phyloP scores from a whole-genome alignment of 1,140 invertebrate genomes.

The Maconellicoccus hirsutus region DNA sequence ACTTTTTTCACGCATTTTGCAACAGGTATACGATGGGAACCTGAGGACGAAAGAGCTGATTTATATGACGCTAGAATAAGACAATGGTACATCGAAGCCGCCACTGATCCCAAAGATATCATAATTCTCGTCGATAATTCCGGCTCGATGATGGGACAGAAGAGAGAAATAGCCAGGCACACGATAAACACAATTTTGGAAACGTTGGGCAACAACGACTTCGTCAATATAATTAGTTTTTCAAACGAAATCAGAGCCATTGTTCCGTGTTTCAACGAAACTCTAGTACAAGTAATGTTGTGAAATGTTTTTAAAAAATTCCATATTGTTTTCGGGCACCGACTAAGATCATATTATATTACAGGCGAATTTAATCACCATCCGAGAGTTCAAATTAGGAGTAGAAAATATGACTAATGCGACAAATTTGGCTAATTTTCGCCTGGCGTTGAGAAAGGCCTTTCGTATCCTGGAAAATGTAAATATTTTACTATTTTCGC shows the following conservation, averaged over 20 bases:
- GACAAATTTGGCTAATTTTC: constrained; percentile 88
- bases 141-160: constrained; percentile 92
- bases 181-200: constrained; percentile 91
- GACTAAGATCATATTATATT: constrained; percentile 29
- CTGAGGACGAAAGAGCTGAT: constrained; percentile 48
- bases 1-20: neutral
- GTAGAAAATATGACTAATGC: constrained; percentile 62
- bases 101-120: constrained; percentile 88
- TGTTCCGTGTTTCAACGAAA: constrained; percentile 76
- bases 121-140: constrained; percentile 88
- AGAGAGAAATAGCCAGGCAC: constrained; percentile 85
- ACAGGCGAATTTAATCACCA: constrained; percentile 79
- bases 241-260: constrained; percentile 61
- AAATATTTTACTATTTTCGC: too few relatives aligned
- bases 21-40: neutral
- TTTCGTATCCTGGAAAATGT: constrained; percentile 63
- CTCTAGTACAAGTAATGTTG: constrained; percentile 59
- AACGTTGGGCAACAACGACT: constrained; percentile 96
- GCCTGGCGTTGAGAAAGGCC: constrained; percentile 72
- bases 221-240: constrained; percentile 90
- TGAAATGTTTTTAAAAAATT: neutral
- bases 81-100: constrained; percentile 93
- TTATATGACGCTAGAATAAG: constrained; percentile 79
- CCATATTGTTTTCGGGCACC: neutral
- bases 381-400: constrained; percentile 67